Evolutionary conservation across 2,113 vertebrate species (phyloP).

Genomic region (Hyla sarda): DNA sequence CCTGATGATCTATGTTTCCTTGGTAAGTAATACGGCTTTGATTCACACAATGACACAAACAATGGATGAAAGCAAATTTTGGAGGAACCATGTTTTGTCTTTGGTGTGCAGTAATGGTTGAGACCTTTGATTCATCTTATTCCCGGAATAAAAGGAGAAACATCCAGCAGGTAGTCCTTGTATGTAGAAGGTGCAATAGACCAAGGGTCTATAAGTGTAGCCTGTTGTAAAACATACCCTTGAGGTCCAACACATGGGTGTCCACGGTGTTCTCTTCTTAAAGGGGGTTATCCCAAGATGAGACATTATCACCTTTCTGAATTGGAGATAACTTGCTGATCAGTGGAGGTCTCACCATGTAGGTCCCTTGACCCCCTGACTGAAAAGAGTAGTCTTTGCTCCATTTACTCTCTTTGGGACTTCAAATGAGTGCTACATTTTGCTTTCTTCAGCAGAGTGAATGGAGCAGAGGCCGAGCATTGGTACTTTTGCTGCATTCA

Average conservation of each 20-base stretch:
- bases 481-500: too few relatives aligned
- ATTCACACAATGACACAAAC: conserved; percentile 36
- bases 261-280: background rate
- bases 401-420: too few relatives aligned
- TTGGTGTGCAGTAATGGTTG: background rate
- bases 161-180: background rate
- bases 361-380: too few relatives aligned
- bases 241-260: background rate
- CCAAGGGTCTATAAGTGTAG: background rate
- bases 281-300: too few relatives aligned
- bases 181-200: background rate
- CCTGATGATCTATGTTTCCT: conserved; percentile 41
- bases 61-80: conserved; percentile 21
- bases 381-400: too few relatives aligned
- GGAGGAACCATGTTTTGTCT: background rate
- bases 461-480: too few relatives aligned
- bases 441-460: too few relatives aligned
- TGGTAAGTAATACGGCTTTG: conserved; percentile 4
- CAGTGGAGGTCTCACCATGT: too few relatives aligned
- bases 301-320: too few relatives aligned
- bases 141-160: background rate
- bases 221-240: background rate
- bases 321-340: too few relatives aligned
- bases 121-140: background rate
- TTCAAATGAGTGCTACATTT: too few relatives aligned